These are phyloP conservation scores for Pitta sordida DNA, from an alignment of 2,113 vertebrate genomes.

Conservation along the genomic window DNA sequence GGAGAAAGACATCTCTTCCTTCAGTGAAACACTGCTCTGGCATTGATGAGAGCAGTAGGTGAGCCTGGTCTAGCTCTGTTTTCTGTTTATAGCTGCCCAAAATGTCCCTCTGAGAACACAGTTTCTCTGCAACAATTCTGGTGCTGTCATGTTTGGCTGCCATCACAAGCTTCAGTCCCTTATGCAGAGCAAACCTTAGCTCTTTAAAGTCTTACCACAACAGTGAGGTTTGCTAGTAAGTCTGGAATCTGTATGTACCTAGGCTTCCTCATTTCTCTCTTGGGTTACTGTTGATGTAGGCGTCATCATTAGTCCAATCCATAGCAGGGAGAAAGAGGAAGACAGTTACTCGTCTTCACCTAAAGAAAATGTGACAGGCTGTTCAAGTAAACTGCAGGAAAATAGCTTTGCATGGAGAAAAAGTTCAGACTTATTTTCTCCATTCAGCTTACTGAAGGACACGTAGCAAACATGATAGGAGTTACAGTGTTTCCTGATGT, in stretches of 20 bases:
- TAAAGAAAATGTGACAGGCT: background rate
- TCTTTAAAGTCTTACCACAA: background rate
- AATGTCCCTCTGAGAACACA: background rate
- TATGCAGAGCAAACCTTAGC: background rate
- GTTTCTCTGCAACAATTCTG: background rate
- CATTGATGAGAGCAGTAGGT: background rate
- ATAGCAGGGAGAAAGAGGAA: background rate
- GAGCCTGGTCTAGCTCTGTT: background rate
- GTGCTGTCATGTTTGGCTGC: background rate
- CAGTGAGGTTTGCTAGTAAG: background rate
- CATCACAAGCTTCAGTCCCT: background rate
- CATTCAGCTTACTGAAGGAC: background rate
- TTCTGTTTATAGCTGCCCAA: background rate
- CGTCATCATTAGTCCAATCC: background rate
- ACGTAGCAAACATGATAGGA: rapidly evolving
- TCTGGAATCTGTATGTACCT: background rate
- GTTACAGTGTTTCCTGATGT: background rate
- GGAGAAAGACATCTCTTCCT: background rate
- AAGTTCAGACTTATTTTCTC: background rate
- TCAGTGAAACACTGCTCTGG: background rate
- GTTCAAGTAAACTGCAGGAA: background rate
- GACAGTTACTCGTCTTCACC: background rate
- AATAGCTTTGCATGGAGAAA: background rate
- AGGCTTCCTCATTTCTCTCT: background rate
- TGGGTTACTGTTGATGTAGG: background rate